Conservation (phyloP, 2,113 vertebrate species). For the Copsychus sechellarum region DNA sequence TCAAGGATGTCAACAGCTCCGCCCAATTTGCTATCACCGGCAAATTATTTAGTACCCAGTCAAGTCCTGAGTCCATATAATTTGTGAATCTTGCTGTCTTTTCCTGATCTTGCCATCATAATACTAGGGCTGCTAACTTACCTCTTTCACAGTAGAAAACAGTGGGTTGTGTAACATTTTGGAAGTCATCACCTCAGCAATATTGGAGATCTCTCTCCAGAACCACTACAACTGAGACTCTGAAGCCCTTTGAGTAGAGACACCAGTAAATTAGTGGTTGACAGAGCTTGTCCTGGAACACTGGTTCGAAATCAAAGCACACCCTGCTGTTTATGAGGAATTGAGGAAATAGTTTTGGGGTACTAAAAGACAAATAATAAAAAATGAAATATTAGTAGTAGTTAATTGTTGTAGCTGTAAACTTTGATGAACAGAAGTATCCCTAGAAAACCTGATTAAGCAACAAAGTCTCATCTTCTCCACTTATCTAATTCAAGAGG, state of each 20-base stretch:
- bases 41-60: background rate
- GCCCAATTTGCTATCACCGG: background rate
- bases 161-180: background rate
- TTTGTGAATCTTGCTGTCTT: background rate
- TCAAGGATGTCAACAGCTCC: background rate
- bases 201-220: background rate
- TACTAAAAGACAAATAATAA: background rate
- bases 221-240: background rate
- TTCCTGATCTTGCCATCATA: background rate
- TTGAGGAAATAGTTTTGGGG: background rate
- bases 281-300: background rate
- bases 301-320: background rate
- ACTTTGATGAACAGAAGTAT: background rate
- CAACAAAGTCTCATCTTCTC: background rate
- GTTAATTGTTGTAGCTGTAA: background rate
- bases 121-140: background rate
- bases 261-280: background rate
- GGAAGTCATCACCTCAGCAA: background rate
- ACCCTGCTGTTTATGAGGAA: background rate
- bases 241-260: background rate
- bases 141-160: background rate
- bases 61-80: too few relatives aligned
- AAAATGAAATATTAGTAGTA: background rate
- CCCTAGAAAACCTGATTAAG: background rate
- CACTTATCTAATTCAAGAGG: background rate